Evolutionary conservation across 2,113 vertebrate genomes (phyloP).

Genomic region (Crypturellus undulatus): DNA sequence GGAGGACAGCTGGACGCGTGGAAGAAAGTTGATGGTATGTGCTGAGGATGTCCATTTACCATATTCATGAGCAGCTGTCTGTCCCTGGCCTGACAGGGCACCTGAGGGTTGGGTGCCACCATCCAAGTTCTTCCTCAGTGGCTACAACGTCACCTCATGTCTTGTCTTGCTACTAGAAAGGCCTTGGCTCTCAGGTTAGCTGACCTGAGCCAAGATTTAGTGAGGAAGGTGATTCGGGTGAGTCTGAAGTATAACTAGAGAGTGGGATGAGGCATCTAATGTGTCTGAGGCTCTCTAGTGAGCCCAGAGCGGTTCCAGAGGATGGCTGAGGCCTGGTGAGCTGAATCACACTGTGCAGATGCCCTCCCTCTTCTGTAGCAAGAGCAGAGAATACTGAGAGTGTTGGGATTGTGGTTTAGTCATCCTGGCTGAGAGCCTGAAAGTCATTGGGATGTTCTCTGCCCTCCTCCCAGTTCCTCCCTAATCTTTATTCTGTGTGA

Average conservation of each 20-base stretch:
- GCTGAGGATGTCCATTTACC: neutral
- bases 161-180: neutral
- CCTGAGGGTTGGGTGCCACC: neutral
- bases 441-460: neutral
- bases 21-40: neutral
- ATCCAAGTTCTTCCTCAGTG: neutral
- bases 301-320: neutral
- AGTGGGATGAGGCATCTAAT: fast-evolving
- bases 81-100: neutral
- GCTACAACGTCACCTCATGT: fast-evolving
- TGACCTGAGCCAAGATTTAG: neutral
- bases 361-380: neutral
- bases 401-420: neutral
- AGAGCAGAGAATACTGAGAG: neutral
- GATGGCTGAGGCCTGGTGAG: neutral
- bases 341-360: neutral
- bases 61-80: neutral
- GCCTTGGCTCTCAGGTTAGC: neutral
- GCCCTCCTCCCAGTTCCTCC: neutral
- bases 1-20: neutral
- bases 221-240: neutral
- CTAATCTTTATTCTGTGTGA: neutral
- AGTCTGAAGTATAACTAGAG: neutral
- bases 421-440: neutral
- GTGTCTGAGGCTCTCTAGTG: neutral